Evolutionary conservation across 2,888 invertebrate species (phyloP).

Genomic region (Phyllotreta striolata): DNA sequence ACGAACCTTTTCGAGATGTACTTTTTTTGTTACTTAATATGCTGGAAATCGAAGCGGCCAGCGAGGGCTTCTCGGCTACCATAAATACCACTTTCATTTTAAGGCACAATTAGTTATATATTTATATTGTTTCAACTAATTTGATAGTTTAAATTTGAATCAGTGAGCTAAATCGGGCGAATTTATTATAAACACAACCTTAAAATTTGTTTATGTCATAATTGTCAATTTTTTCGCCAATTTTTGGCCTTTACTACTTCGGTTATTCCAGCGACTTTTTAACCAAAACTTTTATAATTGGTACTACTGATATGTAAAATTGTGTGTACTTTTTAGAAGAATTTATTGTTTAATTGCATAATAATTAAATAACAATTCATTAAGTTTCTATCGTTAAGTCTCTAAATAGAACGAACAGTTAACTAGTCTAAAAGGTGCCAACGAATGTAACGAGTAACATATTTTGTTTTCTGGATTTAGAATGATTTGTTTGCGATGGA

Average conservation of each 20-base stretch:
- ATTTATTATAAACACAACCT: background rate
- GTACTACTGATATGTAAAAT: background rate
- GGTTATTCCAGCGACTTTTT: too few species aligned
- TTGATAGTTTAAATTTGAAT: background rate
- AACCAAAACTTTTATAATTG: background rate
- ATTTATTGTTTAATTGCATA: too few species aligned
- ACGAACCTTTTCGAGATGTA: constrained; percentile 76
- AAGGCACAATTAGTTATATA: background rate
- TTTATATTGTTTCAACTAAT: background rate
- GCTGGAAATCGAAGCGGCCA: constrained; percentile 92
- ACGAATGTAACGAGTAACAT: constrained; percentile 43
- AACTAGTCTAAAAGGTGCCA: constrained; percentile 5
- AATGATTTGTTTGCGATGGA: constrained; percentile 49
- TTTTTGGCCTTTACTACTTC: too few species aligned
- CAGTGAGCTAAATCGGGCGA: background rate
- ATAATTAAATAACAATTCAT: too few species aligned
- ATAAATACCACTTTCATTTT: constrained; percentile 87
- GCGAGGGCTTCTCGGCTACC: constrained; percentile 99
- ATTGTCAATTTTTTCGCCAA: too few species aligned
- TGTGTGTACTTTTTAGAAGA: too few species aligned
- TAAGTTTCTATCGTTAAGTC: too few species aligned
- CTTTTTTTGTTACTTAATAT: constrained; percentile 90
- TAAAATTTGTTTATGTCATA: background rate
- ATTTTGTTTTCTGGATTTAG: constrained; percentile 48
- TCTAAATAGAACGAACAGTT: constrained; percentile 15